Conservation (phyloP, 2,888 invertebrate species). For the Morpho helenor region DNA sequence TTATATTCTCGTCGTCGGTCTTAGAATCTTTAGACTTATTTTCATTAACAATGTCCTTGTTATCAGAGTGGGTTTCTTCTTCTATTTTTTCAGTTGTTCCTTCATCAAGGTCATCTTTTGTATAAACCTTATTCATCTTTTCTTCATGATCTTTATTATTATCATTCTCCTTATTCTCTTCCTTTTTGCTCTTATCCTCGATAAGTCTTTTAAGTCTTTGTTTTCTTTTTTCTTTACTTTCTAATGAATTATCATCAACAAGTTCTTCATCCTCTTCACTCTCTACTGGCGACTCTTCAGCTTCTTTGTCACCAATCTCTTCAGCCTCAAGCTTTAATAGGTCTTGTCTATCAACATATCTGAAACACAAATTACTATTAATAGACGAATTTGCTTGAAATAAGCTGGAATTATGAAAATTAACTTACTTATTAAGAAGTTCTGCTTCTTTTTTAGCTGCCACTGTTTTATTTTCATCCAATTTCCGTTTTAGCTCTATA, state of each 20-base stretch:
- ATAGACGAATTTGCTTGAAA: not conserved
- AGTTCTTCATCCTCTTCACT: conserved; percentile 69
- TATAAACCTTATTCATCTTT: conserved; percentile 11
- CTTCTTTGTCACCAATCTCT: conserved; percentile 69
- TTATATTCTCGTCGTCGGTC: not conserved
- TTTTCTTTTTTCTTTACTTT: conserved; percentile 56
- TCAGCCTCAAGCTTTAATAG: conserved; percentile 58
- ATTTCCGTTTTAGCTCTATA: conserved; percentile 67
- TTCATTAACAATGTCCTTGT: not conserved
- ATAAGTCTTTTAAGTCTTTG: conserved; percentile 53
- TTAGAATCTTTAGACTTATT: not conserved
- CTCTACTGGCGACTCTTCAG: conserved; percentile 64
- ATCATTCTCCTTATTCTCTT: conserved; percentile 21
- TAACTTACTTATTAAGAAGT: conserved; percentile 75
- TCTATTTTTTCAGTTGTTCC: not conserved
- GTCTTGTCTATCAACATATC: conserved; percentile 65
- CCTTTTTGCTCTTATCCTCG: conserved; percentile 48
- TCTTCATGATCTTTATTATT: conserved; percentile 9
- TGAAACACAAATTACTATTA: conserved; percentile 30
- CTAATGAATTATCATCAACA: conserved; percentile 38
- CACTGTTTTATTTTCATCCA: conserved; percentile 77
- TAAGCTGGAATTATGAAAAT: not conserved
- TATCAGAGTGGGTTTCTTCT: conserved; percentile 10
- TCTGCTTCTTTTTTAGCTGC: conserved; percentile 72
- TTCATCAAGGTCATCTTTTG: conserved; percentile 3